These are phyloP conservation scores for Drosophila kikkawai DNA, from an alignment of 1,140 invertebrate genomes.

Conservation along the genomic window DNA sequence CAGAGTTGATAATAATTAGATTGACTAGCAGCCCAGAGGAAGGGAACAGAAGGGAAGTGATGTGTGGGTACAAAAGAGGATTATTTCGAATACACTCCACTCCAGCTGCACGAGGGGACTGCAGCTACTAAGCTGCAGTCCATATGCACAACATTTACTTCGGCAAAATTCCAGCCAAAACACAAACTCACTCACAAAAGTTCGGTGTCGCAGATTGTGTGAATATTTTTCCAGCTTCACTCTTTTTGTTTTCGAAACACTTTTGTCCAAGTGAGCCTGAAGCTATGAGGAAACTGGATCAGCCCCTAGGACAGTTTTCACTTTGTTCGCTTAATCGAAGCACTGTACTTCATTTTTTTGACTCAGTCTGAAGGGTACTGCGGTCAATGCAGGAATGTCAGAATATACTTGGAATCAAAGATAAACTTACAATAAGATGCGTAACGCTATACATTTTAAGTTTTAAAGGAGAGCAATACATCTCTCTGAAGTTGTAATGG, in stretches of 20 bases:
- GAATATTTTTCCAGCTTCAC: conserved; percentile 8
- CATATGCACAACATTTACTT: conserved; percentile 24
- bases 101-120: not conserved
- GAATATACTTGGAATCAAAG: not conserved
- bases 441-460: too few species aligned
- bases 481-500: too few species aligned
- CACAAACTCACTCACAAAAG: conserved; percentile 14
- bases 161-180: not conserved
- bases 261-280: not conserved
- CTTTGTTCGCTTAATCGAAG: conserved; percentile 6
- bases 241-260: conserved; percentile 6
- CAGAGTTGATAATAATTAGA: conserved; percentile 53
- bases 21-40: conserved; percentile 2
- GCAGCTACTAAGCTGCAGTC: conserved; percentile 8
- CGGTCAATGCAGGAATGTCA: not conserved
- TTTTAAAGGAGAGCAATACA: too few species aligned
- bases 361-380: too few species aligned
- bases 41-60: not conserved
- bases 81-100: not conserved
- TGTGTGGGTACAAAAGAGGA: not conserved
- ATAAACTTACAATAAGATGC: not conserved
- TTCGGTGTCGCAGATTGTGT: conserved; percentile 27
- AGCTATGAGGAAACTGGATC: not conserved
- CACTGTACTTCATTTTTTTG: too few species aligned
- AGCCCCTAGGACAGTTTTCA: not conserved